Evolutionary conservation across 2,888 invertebrate species (phyloP), one percentile per base, ranked within the genome.

Genomic region (Hirtodrosophila histrioides): DNA sequence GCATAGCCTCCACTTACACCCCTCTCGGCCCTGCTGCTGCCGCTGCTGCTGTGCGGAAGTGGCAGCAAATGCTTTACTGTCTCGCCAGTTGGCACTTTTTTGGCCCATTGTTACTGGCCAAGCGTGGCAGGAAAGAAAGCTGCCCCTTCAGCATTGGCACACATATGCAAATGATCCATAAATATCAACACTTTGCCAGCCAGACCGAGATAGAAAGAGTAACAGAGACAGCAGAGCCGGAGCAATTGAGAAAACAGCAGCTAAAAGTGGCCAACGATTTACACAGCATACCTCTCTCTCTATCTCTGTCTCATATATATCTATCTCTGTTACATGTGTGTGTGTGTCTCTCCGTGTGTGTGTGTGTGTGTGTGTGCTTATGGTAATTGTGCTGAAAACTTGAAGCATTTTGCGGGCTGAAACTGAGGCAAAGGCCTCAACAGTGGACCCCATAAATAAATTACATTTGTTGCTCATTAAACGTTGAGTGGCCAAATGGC

Each of bases 111-210:
- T 84, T 68, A 53, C 48, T 56, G 49, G 43, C 54, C 53, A 63
- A 70, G 67, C 55, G 62, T 69, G 62, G 69, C 69, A 50, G 37
- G 45, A 58, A 64, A 69, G 63, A 68, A 69, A 58, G 65, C 39
- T 51, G 36, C 29, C 40, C 51, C 64, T 53, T 55, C 44, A 60
- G 63, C 69, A 67, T 73, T 74, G 74, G 71, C 74, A 78, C 78
- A 78, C 86, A 77, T 86, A 85, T 85, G 84, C 84, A 85, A 85
- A 85, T 83, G 84, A 86, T 85, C 86, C 84, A 85, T 85, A 85
- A 85, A 86, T 85, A 85, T 85, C 86, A 86, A 85, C 84, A 85
- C 84, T 81, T 83, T 82, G 48, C 45, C 3, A 31, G 56, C 11
- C 37, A 35, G 10, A 24, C 8, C 4, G 4, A 10, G 43, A 36